phyloP scores from a whole-genome alignment of 2,888 invertebrate species.

The Diplolepis rosae region DNA sequence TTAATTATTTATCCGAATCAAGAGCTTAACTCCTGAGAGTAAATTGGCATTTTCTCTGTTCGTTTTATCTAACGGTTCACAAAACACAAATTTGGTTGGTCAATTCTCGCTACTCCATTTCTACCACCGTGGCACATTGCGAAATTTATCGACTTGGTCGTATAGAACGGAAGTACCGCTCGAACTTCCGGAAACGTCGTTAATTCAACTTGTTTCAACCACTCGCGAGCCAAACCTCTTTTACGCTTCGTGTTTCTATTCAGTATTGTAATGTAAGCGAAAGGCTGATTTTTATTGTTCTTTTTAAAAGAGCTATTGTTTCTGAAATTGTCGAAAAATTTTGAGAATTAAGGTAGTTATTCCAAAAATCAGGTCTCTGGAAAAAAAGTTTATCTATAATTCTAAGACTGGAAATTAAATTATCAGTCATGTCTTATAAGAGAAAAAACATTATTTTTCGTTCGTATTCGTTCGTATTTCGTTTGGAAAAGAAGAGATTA shows the following conservation, averaged over 20 bases:
- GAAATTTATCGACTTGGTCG: conserved; percentile 39
- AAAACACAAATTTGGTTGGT: conserved; percentile 3
- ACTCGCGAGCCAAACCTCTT: conserved; percentile 34
- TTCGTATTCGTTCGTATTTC: no score
- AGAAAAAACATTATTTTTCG: no score
- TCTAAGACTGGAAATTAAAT: no score
- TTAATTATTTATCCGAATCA: neutral
- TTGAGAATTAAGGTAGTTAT: no score
- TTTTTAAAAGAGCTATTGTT: neutral
- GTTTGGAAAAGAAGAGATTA: no score
- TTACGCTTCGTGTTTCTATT: conserved; percentile 32
- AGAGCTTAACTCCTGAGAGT: neutral
- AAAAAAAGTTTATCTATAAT: no score
- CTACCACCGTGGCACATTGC: conserved; percentile 32
- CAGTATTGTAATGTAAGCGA: conserved; percentile 35
- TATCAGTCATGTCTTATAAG: no score
- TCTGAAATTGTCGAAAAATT: no score
- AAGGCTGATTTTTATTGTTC: neutral
- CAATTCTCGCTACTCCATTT: conserved; percentile 15
- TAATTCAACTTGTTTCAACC: conserved; percentile 50
- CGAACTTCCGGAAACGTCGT: conserved; percentile 43
- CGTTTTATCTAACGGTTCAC: conserved; percentile 17
- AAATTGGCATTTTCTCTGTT: conserved; percentile 4
- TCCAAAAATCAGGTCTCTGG: no score
- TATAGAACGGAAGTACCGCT: conserved; percentile 26